A percentile compares a stretch with the other conserved stretches of the same genome.
Conservation (phyloP, 2,797 vertebrate species). For the Platyrinchus mystaceus region DNA sequence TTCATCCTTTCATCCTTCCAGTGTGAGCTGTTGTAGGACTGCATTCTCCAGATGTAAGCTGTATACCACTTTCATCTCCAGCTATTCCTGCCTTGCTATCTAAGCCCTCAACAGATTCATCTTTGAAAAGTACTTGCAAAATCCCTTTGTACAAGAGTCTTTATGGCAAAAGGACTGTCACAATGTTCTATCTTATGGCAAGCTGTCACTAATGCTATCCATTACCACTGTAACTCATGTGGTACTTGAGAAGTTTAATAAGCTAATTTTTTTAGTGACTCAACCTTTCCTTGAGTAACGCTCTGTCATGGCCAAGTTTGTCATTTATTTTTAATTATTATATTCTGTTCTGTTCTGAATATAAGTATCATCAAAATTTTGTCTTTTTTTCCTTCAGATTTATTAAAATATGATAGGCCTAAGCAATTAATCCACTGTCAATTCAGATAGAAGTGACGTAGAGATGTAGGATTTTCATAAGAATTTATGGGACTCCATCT, state of each 20-base stretch:
- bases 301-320: not conserved
- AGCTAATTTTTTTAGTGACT: not conserved
- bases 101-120: not conserved
- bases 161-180: not conserved
- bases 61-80: not conserved
- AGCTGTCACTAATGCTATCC: not conserved
- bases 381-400: not conserved
- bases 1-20: not conserved
- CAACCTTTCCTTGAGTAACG: not conserved
- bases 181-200: not conserved
- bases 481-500: not conserved
- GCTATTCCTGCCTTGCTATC: not conserved
- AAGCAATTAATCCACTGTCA: not conserved
- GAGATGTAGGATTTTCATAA: not conserved
- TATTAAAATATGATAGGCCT: not conserved
- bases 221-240: not conserved
- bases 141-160: not conserved
- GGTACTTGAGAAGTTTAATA: not conserved
- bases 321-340: conserved; percentile 13
- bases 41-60: not conserved
- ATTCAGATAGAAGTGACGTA: not conserved
- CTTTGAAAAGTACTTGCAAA: not conserved
- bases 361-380: not conserved
- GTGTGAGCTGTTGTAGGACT: not conserved
- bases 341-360: not conserved